Conservation (phyloP, 2,888 invertebrate genomes). For the Antheraea assamensis region DNA sequence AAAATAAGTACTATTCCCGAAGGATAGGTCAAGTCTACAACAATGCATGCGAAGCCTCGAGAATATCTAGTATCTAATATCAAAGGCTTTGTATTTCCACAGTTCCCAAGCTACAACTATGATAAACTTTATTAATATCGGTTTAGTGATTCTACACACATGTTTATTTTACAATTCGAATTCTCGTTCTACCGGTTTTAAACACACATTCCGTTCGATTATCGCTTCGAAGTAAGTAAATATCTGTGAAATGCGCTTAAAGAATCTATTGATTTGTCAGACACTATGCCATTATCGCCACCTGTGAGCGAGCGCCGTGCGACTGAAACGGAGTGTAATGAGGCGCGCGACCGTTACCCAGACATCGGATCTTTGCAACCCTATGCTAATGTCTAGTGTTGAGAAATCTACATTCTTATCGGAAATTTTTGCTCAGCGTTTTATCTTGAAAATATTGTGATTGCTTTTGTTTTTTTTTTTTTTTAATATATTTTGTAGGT, state of each 20-base stretch:
- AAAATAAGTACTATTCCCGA: too few relatives aligned
- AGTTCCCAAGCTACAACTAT: too few relatives aligned
- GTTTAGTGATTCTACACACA: too few relatives aligned
- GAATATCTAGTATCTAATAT: too few relatives aligned
- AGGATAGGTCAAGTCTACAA: too few relatives aligned
- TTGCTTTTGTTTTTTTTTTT: neutral
- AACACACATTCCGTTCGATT: neutral
- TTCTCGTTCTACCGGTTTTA: neutral
- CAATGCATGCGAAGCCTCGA: too few relatives aligned
- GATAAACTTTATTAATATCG: too few relatives aligned
- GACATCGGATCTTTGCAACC: conserved; percentile 49
- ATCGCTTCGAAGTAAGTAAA: conserved; percentile 32
- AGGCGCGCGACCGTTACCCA: conserved; percentile 28
- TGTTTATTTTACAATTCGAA: neutral
- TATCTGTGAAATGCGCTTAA: conserved; percentile 11
- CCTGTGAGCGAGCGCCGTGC: conserved; percentile 18
- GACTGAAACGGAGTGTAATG: conserved; percentile 21
- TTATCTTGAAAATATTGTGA: neutral
- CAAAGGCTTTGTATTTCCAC: too few relatives aligned
- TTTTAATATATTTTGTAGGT: neutral
- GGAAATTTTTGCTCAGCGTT: neutral
- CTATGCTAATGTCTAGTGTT: conserved; percentile 19
- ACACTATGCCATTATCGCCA: conserved; percentile 25
- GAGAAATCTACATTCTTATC: conserved; percentile 12
- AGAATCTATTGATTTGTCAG: conserved; percentile 13